Evolutionary conservation across 1,140 invertebrate genomes (phyloP), one percentile per base, ranked within the genome.

Genomic region (Drosophila willistoni): DNA sequence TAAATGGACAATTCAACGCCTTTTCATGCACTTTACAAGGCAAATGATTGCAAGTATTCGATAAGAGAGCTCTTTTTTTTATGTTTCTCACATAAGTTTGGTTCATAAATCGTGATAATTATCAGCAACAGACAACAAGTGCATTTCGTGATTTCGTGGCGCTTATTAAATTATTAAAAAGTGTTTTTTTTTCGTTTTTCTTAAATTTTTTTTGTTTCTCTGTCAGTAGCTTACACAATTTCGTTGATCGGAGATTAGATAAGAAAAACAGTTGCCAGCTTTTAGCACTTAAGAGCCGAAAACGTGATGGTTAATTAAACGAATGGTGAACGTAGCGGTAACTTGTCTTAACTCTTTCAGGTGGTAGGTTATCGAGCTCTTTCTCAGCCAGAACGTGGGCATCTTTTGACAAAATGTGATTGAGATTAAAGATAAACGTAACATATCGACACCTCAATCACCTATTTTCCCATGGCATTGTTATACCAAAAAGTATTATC

Each of bases 121-220:
- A 80, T 89, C 73, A 19, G 70, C 44, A 39, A 75, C 68, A 59
- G 33, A 39, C 41, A 44, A 61, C 75, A 77, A 83, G 79, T 83
- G 83, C 78, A 78, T 83, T 73, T 89, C 73, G 69, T 80, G 84
- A 71, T 62, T 72, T 61, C 81, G 83, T 68, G 80, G 42, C 55
- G 81, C 79, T 89, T 87, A 87, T 87, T 89, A 87, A 87, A 87
- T 87, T 86, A 86, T 86, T 87, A 87, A 87, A 65, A 34, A 57
- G 42, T 70, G 2, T 44, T 17, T 44, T 57, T 47, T 70, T 73
- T 64, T 13, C 39, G 39, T 60, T 7, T 14, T 14, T 29, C 29
- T 29, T 29, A 29, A 25, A 39, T 12, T 55, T 65, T 66, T 57
- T 47, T 42, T n/a, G 13, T 39, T 44, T 63, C 34, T 54, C 25